These are phyloP conservation scores for Drosophila kurseongensis DNA, from an alignment of 1,140 invertebrate species.

Conservation along the genomic window DNA sequence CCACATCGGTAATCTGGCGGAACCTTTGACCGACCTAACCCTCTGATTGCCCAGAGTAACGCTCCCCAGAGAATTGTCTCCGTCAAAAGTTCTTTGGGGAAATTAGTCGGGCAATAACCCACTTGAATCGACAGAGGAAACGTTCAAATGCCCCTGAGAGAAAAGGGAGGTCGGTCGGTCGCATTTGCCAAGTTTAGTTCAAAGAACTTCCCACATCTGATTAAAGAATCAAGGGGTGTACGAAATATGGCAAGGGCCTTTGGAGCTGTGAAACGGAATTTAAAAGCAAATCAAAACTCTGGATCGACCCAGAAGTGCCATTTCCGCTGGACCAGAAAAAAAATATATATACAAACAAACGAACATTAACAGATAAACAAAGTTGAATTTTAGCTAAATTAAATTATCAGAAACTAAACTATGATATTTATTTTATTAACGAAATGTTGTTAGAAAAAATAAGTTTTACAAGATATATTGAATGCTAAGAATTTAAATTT, in stretches of 20 bases:
- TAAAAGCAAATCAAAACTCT: conserved; percentile 31
- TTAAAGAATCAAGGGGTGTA: conserved; percentile 40
- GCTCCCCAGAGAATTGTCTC: conserved; percentile 10
- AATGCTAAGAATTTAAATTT: too few species aligned
- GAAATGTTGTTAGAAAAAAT: too few species aligned
- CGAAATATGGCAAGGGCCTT: conserved; percentile 13
- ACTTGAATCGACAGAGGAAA: conserved; percentile 22
- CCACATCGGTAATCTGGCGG: conserved; percentile 36
- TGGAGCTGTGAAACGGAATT: conserved; percentile 1
- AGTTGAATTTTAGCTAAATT: too few species aligned
- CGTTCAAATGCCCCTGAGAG: conserved; percentile 27
- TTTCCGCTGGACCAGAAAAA: conserved; percentile 50
- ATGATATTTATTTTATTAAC: too few species aligned
- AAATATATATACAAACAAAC: conserved; percentile 5
- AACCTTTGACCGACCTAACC: conserved; percentile 35
- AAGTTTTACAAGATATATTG: too few species aligned
- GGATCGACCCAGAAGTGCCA: conserved; percentile 59
- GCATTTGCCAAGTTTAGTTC: conserved; percentile 24
- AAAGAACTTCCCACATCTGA: conserved; percentile 47
- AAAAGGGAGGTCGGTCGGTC: conserved; percentile 13
- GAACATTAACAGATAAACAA: background rate
- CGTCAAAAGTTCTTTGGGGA: conserved; percentile 46
- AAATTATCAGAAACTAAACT: too few species aligned
- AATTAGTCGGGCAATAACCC: conserved; percentile 37
- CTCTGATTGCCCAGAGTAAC: conserved; percentile 9